These are phyloP conservation scores for Teleogryllus oceanicus DNA, from an alignment of 2,888 invertebrate genomes.

Conservation along the genomic window DNA sequence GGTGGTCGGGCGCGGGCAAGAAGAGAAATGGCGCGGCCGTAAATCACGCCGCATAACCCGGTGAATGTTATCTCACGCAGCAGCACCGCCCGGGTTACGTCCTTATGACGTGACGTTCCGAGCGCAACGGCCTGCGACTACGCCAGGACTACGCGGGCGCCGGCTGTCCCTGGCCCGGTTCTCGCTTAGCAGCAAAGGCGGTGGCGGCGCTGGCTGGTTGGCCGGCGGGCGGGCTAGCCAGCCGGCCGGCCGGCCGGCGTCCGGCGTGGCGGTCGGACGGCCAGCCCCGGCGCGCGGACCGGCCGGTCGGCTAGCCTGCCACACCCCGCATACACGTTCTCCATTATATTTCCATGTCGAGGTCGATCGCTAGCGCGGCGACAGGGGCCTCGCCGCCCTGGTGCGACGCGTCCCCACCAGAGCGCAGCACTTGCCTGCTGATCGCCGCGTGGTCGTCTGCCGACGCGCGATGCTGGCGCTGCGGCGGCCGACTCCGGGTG, in stretches of 20 bases:
- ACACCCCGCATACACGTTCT: slow-evolving; percentile 12
- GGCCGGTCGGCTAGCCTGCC: not conserved
- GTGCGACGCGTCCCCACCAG: slow-evolving; percentile 27
- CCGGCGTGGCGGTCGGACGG: not conserved
- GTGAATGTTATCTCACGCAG: too few relatives aligned
- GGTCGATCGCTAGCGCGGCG: slow-evolving; percentile 30
- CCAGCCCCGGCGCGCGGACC: not conserved
- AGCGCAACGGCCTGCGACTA: not conserved
- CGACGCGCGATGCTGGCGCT: not conserved
- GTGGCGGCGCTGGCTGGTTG: not conserved
- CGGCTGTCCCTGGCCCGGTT: not conserved
- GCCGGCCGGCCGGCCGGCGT: not conserved
- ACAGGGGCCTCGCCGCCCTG: not conserved
- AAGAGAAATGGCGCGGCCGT: too few relatives aligned
- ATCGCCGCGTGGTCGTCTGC: slow-evolving; percentile 10
- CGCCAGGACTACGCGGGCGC: not conserved
- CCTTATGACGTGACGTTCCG: not conserved
- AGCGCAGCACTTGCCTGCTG: slow-evolving; percentile 26
- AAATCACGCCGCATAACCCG: too few relatives aligned
- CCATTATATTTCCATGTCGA: slow-evolving; percentile 26
- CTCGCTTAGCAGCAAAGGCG: not conserved
- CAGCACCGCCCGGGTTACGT: too few relatives aligned
- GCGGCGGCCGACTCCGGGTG: not conserved
- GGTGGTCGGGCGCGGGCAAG: too few relatives aligned
- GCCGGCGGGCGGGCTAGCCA: not conserved